phyloP scores from a whole-genome alignment of 2,888 invertebrate genomes.

The Oscheius sp. region DNA sequence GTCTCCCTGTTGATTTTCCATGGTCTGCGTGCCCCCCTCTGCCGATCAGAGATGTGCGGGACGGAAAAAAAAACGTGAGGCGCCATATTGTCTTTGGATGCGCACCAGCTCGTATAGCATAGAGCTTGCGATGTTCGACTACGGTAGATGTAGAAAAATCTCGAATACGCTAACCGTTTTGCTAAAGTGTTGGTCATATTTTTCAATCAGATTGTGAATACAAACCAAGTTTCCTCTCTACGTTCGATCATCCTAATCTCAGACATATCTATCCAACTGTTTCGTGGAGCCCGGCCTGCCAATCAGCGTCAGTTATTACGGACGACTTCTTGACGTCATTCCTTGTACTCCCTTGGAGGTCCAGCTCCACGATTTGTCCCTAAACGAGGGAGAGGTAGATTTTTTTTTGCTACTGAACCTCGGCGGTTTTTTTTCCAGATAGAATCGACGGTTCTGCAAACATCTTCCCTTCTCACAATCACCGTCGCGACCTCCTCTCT shows the following conservation, averaged over 20 bases:
- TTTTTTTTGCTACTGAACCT: not conserved
- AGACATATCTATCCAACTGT: slow-evolving; percentile 49
- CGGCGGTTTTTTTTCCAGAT: not conserved
- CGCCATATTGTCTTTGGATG: too few species aligned
- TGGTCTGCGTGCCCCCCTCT: too few species aligned
- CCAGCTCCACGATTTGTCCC: slow-evolving; percentile 38
- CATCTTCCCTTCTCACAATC: not conserved
- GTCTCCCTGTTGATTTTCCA: too few species aligned
- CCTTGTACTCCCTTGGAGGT: slow-evolving; percentile 41
- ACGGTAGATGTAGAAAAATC: too few species aligned
- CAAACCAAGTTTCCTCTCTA: too few species aligned
- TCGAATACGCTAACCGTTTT: too few species aligned
- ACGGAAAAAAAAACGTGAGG: too few species aligned
- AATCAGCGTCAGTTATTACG: slow-evolving; percentile 48
- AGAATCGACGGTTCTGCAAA: not conserved
- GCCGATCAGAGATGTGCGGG: too few species aligned
- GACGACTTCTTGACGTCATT: slow-evolving; percentile 40
- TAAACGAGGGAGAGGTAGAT: slow-evolving; percentile 33
- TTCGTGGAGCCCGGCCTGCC: slow-evolving; percentile 44
- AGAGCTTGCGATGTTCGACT: too few species aligned
- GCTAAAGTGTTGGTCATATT: too few species aligned
- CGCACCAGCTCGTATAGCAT: too few species aligned
- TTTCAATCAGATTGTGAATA: too few species aligned
- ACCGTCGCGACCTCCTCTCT: not conserved
- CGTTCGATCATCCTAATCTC: not conserved